These are phyloP conservation scores for Saturnia japonica DNA, from an alignment of 2,888 invertebrate genomes.

Conservation along the genomic window DNA sequence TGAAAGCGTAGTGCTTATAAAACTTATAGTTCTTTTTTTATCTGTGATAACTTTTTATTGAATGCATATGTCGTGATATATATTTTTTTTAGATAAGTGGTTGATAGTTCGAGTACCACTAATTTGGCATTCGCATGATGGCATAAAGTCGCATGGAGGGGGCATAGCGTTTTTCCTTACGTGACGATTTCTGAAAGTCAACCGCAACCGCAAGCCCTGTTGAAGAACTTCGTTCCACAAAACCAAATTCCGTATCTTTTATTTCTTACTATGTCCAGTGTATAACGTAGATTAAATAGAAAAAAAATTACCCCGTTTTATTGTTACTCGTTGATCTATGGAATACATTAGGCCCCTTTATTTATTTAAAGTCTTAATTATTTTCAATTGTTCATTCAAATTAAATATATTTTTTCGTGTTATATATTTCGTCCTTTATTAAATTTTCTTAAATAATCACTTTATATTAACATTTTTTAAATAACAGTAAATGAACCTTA, in stretches of 20 bases:
- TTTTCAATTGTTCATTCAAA: not conserved
- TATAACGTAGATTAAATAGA: not conserved
- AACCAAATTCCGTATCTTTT: not conserved
- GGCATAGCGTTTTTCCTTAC: too few species aligned
- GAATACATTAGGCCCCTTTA: not conserved
- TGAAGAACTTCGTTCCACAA: too few species aligned
- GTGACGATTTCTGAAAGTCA: too few species aligned
- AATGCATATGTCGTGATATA: too few species aligned
- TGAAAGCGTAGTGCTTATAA: too few species aligned
- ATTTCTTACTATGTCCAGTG: not conserved
- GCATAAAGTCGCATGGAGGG: too few species aligned
- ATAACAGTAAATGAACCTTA: not conserved
- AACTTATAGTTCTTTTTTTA: too few species aligned
- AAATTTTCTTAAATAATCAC: not conserved
- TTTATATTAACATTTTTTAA: not conserved
- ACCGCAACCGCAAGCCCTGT: too few species aligned
- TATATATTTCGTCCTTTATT: not conserved
- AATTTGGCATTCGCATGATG: too few species aligned
- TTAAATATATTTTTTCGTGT: not conserved
- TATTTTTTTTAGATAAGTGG: too few species aligned
- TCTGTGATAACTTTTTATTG: too few species aligned
- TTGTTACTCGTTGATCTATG: not conserved
- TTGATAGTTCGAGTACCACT: too few species aligned
- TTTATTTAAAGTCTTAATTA: not conserved
- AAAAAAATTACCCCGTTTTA: not conserved